Base-by-base conservation (phyloP, 2,888 invertebrate species). In the Nemotelus nigrinus region DNA sequence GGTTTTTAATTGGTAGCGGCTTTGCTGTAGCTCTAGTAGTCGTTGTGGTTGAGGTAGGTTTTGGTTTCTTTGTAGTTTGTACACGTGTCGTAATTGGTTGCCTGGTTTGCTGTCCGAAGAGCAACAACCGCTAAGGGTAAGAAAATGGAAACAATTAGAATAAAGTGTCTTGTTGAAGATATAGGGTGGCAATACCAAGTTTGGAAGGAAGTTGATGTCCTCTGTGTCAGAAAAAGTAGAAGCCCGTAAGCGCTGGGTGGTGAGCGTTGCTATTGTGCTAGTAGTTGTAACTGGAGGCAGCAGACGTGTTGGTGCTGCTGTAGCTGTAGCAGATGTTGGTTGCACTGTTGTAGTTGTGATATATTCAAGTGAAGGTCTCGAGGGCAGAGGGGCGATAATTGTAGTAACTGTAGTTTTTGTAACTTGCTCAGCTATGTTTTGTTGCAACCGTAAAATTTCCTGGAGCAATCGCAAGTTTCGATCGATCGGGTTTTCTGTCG, bases 161-260 rank as follows among this genome's bases (percentile, higher is more conserved):
- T 25, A 58, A 2, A 6, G 45, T 39, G 10, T 55, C 10, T 45
- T 47, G 53, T 6, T n/a, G 39, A 45, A 43, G 43, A 57, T 57
- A 10, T 41, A 25, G 0, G 74, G 41, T 74, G n/a, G 43, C 82
- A 86, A 85, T 87, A 91, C 90, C 89, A 91, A 87, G 82, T 90
- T 89, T 83, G 90, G 87, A 68, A 91, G 84, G 83, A 91, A 91
- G 58, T 88, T 89, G 79, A 91, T 84, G 83, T 91, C 91, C 78
- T 91, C 90, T 85, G 88, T 84, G 77, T 88, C 88, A 10, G 89
- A 88, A 82, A 88, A 88, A 8, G 89, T 89, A 0, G 78, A 77
- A 43, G 77, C 77, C 43, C 83, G 82, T 78, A 86, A 82, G 81
- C 88, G 88, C 81, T 86, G 88, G 39, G 84, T 83, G 80, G 81